Percentiles rank a stretch among this genome's conserved stretches.
These are phyloP conservation scores for Caranx ignobilis DNA, from an alignment of 2,113 vertebrate genomes.

Conservation along the genomic window DNA sequence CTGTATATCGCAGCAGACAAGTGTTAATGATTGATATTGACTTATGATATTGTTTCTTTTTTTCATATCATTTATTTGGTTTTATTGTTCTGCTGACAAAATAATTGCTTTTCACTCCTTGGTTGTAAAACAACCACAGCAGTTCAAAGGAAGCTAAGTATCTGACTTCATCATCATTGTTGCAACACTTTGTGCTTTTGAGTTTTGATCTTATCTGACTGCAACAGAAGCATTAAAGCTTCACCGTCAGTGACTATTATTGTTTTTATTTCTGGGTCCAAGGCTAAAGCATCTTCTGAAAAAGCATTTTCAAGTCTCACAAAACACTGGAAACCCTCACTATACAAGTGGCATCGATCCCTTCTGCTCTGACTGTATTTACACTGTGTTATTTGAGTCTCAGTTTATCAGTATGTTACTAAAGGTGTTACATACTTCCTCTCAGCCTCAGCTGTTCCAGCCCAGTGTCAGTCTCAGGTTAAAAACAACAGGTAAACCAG, in stretches of 20 bases:
- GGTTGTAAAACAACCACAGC: too few relatives aligned
- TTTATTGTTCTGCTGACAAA: neutral
- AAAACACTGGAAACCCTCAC: neutral
- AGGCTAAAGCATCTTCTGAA: neutral
- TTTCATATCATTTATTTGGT: too few relatives aligned
- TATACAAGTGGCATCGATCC: neutral
- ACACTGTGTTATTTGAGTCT: neutral
- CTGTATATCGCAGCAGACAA: neutral
- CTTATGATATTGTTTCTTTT: too few relatives aligned
- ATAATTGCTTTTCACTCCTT: too few relatives aligned
- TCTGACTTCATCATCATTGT: too few relatives aligned
- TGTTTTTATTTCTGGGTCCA: neutral
- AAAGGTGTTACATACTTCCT: constrained; percentile 56
- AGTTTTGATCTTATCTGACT: too few relatives aligned
- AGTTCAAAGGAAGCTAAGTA: too few relatives aligned
- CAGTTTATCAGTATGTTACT: constrained; percentile 26
- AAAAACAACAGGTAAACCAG: constrained; percentile 82
- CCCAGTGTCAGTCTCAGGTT: constrained; percentile 71
- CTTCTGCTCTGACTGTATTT: neutral
- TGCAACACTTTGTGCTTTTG: too few relatives aligned
- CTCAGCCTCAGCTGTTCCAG: constrained; percentile 65
- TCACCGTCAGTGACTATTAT: neutral
- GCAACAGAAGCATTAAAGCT: too few relatives aligned
- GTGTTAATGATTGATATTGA: too few relatives aligned
- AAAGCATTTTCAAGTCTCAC: neutral